phyloP scores from a whole-genome alignment of 1,140 invertebrate genomes.

The Panagrolaimus sp. region DNA sequence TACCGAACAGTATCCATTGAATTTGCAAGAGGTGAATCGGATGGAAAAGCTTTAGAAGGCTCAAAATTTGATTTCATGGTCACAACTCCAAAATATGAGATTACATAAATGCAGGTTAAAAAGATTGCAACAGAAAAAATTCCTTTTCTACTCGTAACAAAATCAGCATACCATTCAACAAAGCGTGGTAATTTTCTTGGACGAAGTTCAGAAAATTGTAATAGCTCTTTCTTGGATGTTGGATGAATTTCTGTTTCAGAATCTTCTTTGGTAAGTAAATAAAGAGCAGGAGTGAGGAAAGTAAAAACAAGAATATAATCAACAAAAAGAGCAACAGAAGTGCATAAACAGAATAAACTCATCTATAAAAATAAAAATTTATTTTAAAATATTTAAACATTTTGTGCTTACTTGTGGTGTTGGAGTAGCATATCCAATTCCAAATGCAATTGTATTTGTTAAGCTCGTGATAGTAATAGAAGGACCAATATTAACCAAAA shows the following conservation, averaged over 20 bases:
- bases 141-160: slow-evolving; percentile 45
- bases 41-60: slow-evolving; percentile 55
- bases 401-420: slow-evolving; percentile 45
- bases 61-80: slow-evolving; percentile 52
- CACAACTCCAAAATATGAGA: slow-evolving; percentile 39
- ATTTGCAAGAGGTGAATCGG: slow-evolving; percentile 49
- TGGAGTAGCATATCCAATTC: slow-evolving; percentile 52
- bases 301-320: slow-evolving; percentile 58
- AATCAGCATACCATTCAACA: slow-evolving; percentile 30
- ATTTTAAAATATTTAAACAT: neutral
- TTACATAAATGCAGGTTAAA: slow-evolving; percentile 32
- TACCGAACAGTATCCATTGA: slow-evolving; percentile 39
- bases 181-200: neutral
- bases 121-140: slow-evolving; percentile 26
- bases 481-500: slow-evolving; percentile 43
- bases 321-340: slow-evolving; percentile 51
- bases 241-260: neutral
- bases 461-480: slow-evolving; percentile 54
- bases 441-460: slow-evolving; percentile 56
- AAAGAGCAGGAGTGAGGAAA: neutral
- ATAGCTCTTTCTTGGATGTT: neutral
- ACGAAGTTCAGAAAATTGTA: slow-evolving; percentile 1
- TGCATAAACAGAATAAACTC: slow-evolving; percentile 55
- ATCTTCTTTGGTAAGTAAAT: neutral
- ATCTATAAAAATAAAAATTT: slow-evolving; percentile 36